Evolutionary conservation across 1,140 invertebrate genomes (phyloP).

Genomic region (Prorops nasuta): DNA sequence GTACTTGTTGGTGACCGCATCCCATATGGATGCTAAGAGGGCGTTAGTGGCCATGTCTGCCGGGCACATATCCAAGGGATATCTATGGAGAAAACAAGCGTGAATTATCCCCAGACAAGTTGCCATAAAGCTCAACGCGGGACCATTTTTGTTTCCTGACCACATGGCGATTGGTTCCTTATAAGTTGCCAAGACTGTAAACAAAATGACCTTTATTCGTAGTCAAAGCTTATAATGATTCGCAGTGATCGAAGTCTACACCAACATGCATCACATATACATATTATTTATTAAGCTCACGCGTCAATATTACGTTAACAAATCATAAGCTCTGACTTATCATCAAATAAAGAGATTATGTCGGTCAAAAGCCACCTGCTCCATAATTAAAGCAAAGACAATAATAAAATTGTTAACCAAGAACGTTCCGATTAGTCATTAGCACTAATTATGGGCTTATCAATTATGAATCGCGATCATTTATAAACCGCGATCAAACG

Average conservation of each 20-base stretch:
- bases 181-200: constrained; percentile 67
- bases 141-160: constrained; percentile 75
- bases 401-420: too few relatives aligned
- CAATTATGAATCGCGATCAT: too few relatives aligned
- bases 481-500: too few relatives aligned
- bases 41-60: constrained; percentile 80
- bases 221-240: neutral
- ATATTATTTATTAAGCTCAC: too few relatives aligned
- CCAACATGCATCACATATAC: too few relatives aligned
- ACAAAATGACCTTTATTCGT: neutral
- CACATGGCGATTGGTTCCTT: constrained; percentile 69
- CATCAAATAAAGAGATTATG: too few relatives aligned
- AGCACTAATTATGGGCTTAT: too few relatives aligned
- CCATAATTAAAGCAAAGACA: too few relatives aligned
- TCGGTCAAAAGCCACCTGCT: too few relatives aligned
- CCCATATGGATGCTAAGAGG: constrained; percentile 70
- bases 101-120: constrained; percentile 68
- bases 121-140: constrained; percentile 58
- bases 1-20: constrained; percentile 58
- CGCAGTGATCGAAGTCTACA: neutral
- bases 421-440: too few relatives aligned
- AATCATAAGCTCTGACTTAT: too few relatives aligned
- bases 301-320: too few relatives aligned
- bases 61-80: constrained; percentile 67
- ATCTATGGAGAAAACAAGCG: constrained; percentile 49